Percentiles rank a stretch among this genome's conserved stretches.
Conservation (phyloP, 2,797 vertebrate genomes). For the Mycteria americana region DNA sequence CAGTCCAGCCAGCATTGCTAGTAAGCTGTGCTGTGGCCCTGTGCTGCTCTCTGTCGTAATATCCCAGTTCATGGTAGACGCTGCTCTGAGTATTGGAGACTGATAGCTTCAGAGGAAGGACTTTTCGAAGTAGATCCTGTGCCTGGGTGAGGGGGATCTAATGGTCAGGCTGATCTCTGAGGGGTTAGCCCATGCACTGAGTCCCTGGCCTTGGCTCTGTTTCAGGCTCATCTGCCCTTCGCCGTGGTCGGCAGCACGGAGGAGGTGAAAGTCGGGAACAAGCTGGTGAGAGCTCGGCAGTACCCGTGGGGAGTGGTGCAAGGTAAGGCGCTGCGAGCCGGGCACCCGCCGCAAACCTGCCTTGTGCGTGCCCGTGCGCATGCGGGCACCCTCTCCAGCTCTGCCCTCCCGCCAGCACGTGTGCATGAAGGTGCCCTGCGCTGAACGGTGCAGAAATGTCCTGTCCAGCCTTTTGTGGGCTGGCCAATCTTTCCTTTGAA, state of each 20-base stretch:
- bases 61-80: accelerated
- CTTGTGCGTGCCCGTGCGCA: accelerated
- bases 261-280: constrained; percentile 98
- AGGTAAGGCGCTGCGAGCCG: constrained; percentile 78
- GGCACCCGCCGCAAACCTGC: background rate
- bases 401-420: background rate
- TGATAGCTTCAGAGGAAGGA: accelerated
- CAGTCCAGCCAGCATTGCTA: background rate
- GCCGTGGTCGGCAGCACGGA: constrained; percentile 97
- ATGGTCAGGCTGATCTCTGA: background rate
- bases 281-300: constrained; percentile 94
- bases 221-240: constrained; percentile 94
- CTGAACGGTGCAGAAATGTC: accelerated
- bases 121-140: background rate
- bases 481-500: background rate
- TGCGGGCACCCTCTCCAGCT: background rate
- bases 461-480: background rate
- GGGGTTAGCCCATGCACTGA: background rate
- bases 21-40: background rate
- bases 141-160: background rate
- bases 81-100: accelerated
- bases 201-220: background rate
- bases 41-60: background rate
- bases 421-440: background rate
- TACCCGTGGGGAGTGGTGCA: constrained; percentile 99